Base-by-base conservation (phyloP, 2,888 invertebrate genomes). In the Aleiodes alternator region DNA sequence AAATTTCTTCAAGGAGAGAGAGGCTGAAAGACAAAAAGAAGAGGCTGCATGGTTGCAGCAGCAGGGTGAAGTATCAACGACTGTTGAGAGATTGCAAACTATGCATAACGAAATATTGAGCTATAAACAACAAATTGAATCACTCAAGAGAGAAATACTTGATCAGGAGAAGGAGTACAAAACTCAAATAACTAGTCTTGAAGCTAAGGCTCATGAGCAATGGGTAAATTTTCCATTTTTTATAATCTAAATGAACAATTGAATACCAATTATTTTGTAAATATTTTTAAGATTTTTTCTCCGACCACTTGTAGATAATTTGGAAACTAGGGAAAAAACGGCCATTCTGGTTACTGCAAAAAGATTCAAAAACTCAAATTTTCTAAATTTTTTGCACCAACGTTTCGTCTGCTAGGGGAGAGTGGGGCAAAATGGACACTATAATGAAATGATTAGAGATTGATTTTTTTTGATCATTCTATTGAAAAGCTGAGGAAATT, bases 1-100 rank as follows among this genome's bases (percentile, higher is more conserved):
- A 0, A 95, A 94, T 85, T 97, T 97, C 89, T 97, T 97, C 90
- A 96, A 97, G 85, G 96, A 97, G 80, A 95, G 96, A 83, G 97
- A 97, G 89, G 92, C 94, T 12, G 95, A 97, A 89, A 91, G 97
- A 66, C 94, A 97, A 90, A 97, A 96, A 86, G 96, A 97, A 90
- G 96, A 96, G 90, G 92, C 95, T 0, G 90, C 95, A 82, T 96
- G 94, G 94, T 90, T 94, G 64, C 94, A 95, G 84, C 95, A 95
- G 85, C 94, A 95, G 88, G 96, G 96, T 5, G 96, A 96, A 90
- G 95, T 95, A 74, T 92, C 94, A 51, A 95, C 95, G 75, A 95
- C 96, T 0, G 94, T 94, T 69, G 96, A 96, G 89, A 93, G 95
- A 88, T 92, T 96, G 81, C 94, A 94, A 84, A 90, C 93, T 23